Evolutionary conservation across 2,113 vertebrate genomes (phyloP).

Genomic region (Lichenostomus cassidix): DNA sequence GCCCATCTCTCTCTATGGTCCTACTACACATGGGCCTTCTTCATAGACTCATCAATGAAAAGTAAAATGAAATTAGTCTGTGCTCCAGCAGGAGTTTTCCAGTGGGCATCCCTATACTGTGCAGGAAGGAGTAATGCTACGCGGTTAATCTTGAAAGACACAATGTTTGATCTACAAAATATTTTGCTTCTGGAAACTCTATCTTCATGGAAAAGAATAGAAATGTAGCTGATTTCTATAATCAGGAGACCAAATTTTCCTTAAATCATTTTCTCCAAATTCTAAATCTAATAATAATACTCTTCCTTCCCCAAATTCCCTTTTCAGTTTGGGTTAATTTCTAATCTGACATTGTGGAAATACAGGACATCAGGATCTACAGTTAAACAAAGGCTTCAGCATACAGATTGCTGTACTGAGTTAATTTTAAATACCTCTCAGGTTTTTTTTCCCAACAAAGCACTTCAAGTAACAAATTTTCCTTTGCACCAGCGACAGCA

Average conservation of each 20-base stretch:
- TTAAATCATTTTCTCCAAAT: background rate
- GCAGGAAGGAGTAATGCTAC: background rate
- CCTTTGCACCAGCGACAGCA: background rate
- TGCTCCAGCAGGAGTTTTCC: background rate
- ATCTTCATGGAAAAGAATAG: background rate
- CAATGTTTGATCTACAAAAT: accelerated
- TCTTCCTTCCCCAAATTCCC: background rate
- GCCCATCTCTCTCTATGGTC: background rate
- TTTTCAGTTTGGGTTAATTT: background rate
- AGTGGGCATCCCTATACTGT: background rate
- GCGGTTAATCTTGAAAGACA: background rate
- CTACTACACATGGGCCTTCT: background rate
- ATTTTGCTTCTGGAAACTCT: background rate
- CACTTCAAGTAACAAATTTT: background rate
- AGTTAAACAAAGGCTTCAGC: background rate
- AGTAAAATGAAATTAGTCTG: background rate
- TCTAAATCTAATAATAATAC: background rate
- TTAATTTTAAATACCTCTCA: background rate
- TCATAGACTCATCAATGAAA: background rate
- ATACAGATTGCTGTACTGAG: background rate
- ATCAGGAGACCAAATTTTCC: background rate
- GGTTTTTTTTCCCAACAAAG: background rate
- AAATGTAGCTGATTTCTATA: background rate
- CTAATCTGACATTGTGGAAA: background rate
- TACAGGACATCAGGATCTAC: background rate